Conservation (phyloP, 2,888 invertebrate genomes). For the Thymelicus lineola region DNA sequence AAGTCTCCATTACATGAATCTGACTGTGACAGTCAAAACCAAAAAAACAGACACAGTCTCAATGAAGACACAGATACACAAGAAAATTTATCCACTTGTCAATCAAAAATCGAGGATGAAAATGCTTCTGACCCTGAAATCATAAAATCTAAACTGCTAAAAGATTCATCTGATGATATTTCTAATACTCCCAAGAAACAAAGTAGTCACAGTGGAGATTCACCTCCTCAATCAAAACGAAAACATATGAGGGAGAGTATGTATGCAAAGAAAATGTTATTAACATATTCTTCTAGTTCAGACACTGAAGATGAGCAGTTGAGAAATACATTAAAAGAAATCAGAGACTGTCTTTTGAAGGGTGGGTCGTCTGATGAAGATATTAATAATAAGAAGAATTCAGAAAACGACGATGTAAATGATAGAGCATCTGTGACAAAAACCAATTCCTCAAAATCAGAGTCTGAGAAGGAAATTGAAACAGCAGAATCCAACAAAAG, state of each 20-base stretch:
- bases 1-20: conserved; percentile 31
- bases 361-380: conserved; percentile 55
- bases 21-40: conserved; percentile 22
- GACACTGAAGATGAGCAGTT: conserved; percentile 69
- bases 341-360: conserved; percentile 59
- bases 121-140: conserved; percentile 34
- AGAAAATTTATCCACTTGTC: neutral
- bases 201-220: conserved; percentile 45
- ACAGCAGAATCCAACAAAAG: conserved; percentile 11
- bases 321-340: conserved; percentile 54
- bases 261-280: conserved; percentile 67
- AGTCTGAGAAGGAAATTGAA: conserved; percentile 26
- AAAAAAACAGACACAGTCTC: neutral
- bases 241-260: conserved; percentile 66
- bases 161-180: conserved; percentile 51
- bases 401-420: conserved; percentile 52
- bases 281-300: conserved; percentile 69
- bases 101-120: neutral
- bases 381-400: conserved; percentile 38
- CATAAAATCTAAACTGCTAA: conserved; percentile 48
- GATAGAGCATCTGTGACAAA: conserved; percentile 39
- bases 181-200: conserved; percentile 46
- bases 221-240: conserved; percentile 54
- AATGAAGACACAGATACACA: conserved; percentile 1
- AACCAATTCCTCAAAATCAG: conserved; percentile 22